These are phyloP conservation scores for Melangyna quadrimaculata DNA, from an alignment of 2,888 invertebrate species.

Conservation along the genomic window DNA sequence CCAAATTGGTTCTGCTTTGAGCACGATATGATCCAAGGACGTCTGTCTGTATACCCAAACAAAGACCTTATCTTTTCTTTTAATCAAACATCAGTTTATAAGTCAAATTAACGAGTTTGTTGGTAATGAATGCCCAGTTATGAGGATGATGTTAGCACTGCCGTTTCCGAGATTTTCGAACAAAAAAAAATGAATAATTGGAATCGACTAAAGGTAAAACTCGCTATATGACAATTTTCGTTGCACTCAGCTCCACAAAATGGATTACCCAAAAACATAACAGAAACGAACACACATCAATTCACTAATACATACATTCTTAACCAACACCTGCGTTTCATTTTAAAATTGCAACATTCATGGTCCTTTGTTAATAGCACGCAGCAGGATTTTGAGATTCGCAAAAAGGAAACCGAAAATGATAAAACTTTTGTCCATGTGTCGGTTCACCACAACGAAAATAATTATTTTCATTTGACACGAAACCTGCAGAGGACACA, in stretches of 20 bases:
- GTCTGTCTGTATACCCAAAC: too few relatives aligned
- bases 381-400: neutral
- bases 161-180: too few relatives aligned
- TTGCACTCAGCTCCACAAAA: neutral
- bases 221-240: neutral
- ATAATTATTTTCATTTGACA: constrained; percentile 10
- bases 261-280: neutral
- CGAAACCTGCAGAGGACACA: neutral
- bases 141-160: too few relatives aligned
- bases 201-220: neutral
- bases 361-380: neutral
- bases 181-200: too few relatives aligned
- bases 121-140: too few relatives aligned
- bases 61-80: too few relatives aligned
- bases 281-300: neutral
- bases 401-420: neutral
- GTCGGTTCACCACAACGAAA: neutral
- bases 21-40: too few relatives aligned
- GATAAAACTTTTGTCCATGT: neutral
- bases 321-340: neutral
- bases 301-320: neutral
- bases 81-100: too few relatives aligned
- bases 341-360: neutral
- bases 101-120: too few relatives aligned
- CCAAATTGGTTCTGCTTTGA: too few relatives aligned